Evolutionary conservation across 2,888 invertebrate species (phyloP).

Genomic region (Seira musarum): DNA sequence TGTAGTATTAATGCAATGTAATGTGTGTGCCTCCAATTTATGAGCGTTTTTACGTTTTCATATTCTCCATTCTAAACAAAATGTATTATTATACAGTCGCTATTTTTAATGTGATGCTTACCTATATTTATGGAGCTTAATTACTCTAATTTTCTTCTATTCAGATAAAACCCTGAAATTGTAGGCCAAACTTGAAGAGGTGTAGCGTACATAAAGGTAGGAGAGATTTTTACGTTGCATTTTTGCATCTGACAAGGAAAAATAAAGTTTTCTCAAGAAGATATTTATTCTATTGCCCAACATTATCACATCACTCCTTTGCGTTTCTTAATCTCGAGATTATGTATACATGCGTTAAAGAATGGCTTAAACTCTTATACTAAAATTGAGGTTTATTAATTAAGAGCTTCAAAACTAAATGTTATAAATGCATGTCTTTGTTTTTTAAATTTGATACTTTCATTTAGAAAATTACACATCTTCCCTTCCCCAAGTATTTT

Average conservation of each 20-base stretch:
- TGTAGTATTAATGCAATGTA: constrained; percentile 2
- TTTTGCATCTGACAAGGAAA: background rate
- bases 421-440: background rate
- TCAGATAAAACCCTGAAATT: constrained; percentile 50
- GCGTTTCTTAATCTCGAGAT: background rate
- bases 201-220: no score
- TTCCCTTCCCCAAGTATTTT: background rate
- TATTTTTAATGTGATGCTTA: constrained; percentile 11
- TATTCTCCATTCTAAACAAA: background rate
- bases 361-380: background rate
- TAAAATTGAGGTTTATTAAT: constrained; percentile 1
- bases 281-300: background rate
- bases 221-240: background rate
- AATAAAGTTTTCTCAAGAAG: background rate
- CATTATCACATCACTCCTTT: background rate
- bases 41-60: background rate
- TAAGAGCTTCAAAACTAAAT: background rate
- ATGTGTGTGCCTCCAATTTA: constrained; percentile 1
- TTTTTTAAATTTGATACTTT: background rate
- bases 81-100: constrained; percentile 9
- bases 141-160: constrained; percentile 51
- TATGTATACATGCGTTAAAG: background rate
- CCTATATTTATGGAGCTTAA: constrained; percentile 44
- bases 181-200: constrained; percentile 27
- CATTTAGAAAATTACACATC: background rate